A percentile compares a stretch with the other conserved stretches of the same genome.
These are phyloP conservation scores for Channallabes apus DNA, from an alignment of 2,797 vertebrate species.

Conservation along the genomic window DNA sequence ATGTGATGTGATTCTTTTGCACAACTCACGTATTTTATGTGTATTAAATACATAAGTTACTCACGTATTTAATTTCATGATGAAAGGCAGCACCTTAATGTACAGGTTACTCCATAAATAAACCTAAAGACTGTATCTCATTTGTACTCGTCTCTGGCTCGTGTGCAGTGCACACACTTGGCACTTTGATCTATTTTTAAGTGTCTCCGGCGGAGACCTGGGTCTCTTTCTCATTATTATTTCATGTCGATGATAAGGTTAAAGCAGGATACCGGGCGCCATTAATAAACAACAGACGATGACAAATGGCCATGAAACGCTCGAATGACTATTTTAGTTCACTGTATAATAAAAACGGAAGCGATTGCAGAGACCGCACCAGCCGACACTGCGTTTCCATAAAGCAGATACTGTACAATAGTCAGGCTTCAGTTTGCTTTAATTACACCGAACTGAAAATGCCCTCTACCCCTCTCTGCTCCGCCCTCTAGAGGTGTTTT, in stretches of 20 bases:
- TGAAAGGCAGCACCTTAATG: not conserved
- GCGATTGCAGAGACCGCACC: not conserved
- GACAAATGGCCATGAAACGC: not conserved
- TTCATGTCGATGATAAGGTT: conserved; percentile 65
- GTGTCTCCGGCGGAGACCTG: conserved; percentile 38
- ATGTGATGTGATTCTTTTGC: too few species aligned
- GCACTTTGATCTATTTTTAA: conserved; percentile 65
- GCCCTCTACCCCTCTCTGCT: not conserved
- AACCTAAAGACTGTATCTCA: not conserved
- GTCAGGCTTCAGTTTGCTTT: not conserved
- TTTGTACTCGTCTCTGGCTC: not conserved
- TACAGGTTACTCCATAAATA: not conserved
- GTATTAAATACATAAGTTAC: not conserved
- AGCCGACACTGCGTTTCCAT: not conserved
- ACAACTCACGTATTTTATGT: too few species aligned
- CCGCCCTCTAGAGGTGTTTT: conserved; percentile 63
- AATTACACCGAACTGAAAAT: not conserved
- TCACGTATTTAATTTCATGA: not conserved
- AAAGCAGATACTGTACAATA: not conserved
- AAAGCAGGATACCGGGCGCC: conserved; percentile 23
- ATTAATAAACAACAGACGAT: conserved; percentile 17
- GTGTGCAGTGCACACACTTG: conserved; percentile 23
- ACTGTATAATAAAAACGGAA: too few species aligned
- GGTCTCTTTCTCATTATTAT: conserved; percentile 68
- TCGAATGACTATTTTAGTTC: not conserved